Conservation (phyloP, 2,888 invertebrate species). For the Ochropleura plecta region DNA sequence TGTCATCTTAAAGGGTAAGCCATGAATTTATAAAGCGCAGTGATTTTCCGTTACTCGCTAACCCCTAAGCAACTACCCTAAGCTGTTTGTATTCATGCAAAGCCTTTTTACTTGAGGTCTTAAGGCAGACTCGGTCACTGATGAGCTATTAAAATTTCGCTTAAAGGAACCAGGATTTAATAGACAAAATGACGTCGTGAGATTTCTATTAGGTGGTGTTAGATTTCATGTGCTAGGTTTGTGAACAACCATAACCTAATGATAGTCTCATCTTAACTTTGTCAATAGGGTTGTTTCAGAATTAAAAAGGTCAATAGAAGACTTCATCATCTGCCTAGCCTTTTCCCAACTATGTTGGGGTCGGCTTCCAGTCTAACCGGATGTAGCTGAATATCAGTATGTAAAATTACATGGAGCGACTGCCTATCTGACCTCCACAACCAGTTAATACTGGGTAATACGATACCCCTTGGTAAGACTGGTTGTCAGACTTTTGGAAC, state of each 20-base stretch:
- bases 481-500: too few species aligned
- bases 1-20: constrained; percentile 48
- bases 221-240: not conserved
- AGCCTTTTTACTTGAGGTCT: constrained; percentile 50
- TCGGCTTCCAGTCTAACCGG: too few species aligned
- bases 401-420: too few species aligned
- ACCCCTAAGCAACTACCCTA: constrained; percentile 45
- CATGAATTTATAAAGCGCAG: constrained; percentile 55
- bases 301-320: not conserved
- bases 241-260: not conserved
- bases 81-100: constrained; percentile 65
- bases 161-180: constrained; percentile 32
- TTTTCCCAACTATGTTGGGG: too few species aligned
- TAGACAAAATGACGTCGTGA: constrained; percentile 3
- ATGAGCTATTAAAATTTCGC: constrained; percentile 39
- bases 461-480: too few species aligned
- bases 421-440: too few species aligned
- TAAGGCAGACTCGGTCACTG: constrained; percentile 9
- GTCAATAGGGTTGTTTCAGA: too few species aligned
- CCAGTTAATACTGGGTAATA: too few species aligned
- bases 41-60: constrained; percentile 37
- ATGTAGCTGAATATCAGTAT: too few species aligned
- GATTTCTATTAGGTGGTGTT: not conserved
- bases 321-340: too few species aligned
- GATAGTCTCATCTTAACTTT: not conserved